Conservation (phyloP, 2,113 vertebrate species). For the Archilochus colubris region DNA sequence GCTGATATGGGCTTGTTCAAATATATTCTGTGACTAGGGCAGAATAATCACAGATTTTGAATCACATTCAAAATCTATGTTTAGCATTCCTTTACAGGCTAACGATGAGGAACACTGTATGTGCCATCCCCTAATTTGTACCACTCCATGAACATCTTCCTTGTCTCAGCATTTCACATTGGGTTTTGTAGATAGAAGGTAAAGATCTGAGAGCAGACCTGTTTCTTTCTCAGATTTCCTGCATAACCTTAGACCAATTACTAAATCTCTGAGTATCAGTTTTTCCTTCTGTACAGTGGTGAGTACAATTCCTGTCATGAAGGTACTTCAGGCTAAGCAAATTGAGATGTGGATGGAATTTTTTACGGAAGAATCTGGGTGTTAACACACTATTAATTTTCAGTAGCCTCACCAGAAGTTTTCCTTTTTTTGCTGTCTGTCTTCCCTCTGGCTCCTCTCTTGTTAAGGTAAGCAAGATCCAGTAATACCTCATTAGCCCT, state of each 20-base stretch:
- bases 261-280: background rate
- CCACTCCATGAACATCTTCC: background rate
- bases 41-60: constrained; percentile 21
- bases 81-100: constrained; percentile 43
- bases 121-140: constrained; percentile 29
- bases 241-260: background rate
- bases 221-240: background rate
- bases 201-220: background rate
- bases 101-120: background rate
- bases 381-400: background rate
- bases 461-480: background rate
- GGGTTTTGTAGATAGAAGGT: background rate
- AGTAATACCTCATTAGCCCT: background rate
- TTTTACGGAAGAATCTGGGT: background rate
- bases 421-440: background rate
- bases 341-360: background rate
- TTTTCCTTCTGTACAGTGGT: background rate
- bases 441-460: background rate
- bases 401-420: background rate
- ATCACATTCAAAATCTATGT: background rate
- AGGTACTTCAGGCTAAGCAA: background rate
- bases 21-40: background rate
- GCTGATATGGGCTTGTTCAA: background rate
- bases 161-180: background rate
- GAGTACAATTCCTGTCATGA: background rate